Evolutionary conservation across 2,888 invertebrate species (phyloP).

Genomic region (Furcula furcula): DNA sequence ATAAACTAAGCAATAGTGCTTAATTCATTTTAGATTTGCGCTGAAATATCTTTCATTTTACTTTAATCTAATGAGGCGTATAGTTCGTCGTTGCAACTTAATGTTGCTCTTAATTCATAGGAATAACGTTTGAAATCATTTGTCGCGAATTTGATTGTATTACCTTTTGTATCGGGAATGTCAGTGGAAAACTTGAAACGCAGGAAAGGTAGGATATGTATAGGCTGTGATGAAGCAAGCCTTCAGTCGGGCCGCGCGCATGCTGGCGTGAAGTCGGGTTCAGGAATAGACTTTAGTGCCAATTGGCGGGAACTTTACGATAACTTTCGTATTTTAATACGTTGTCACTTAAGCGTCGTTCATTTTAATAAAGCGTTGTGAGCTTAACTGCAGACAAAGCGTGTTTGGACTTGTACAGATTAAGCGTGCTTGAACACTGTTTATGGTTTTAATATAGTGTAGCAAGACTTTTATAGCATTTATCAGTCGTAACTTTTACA

Average conservation of each 20-base stretch:
- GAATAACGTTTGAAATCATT: conserved; percentile 7
- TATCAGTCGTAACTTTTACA: conserved; percentile 8
- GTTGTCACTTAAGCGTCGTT: conserved; percentile 22
- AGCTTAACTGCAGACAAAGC: too few species aligned
- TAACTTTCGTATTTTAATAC: conserved; percentile 54
- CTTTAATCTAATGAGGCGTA: conserved; percentile 11
- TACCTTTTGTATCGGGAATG: conserved; percentile 20
- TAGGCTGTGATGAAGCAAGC: conserved; percentile 58
- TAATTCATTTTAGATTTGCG: conserved; percentile 31
- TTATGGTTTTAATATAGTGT: conserved; percentile 15
- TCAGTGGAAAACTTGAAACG: conserved; percentile 68
- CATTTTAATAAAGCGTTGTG: conserved; percentile 9
- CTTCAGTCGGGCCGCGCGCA: conserved; percentile 74
- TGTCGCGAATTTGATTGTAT: conserved; percentile 9
- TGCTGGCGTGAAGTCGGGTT: conserved; percentile 57
- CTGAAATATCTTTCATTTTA: conserved; percentile 11
- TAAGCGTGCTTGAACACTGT: conserved; percentile 7
- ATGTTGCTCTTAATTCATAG: not conserved
- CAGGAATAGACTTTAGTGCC: conserved; percentile 39
- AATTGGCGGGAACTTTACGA: conserved; percentile 71
- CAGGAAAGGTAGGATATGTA: conserved; percentile 69
- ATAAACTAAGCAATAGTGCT: conserved; percentile 14
- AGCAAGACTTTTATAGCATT: conserved; percentile 10
- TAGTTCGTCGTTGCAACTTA: not conserved
- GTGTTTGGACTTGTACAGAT: conserved; percentile 11